Base-by-base conservation (phyloP, 2,113 vertebrate species). In the Corythoichthys haematopterus region DNA sequence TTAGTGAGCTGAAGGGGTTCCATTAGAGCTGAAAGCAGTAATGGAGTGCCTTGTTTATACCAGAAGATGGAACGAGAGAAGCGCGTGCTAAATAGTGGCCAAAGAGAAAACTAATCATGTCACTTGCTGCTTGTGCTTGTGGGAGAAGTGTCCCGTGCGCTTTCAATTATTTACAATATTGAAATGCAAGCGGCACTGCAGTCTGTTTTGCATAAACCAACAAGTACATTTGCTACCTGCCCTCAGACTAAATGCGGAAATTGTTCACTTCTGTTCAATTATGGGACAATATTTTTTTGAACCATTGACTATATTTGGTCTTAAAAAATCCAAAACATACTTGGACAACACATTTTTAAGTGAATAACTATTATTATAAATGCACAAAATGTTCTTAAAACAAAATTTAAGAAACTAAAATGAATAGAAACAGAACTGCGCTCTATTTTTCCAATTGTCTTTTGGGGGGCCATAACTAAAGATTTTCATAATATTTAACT, bases 1-100 rank as follows among this genome's bases (percentile, higher is more conserved):
- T 69, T 79, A 76, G 70, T 73, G 70, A 85, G 82, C 63, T 71
- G 63, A 72, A 60, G 69, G 79, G 72, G 36, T 40, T 60, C 16
- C 36, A 57, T 57, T 57, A 57, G 40, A 40, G 36, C 69, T 53
- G 50, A 14, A 43, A 62, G 36, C 48, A 14, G 37, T n/a, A 66
- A 59, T 38, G 36, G 57, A 59, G 13, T 56, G 28, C 4, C 28
- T 56, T 56, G 53, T 56, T 56, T 56, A 35, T 28, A 56, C 53
- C 53, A 13, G 33, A 56, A 56, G 53, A 57, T 57, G 52, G 52
- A 55, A 28, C 4, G 52, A 51, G 53, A 56, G 28, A 4, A 35
- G 13, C 12, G 53, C 9, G 4, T 56, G 28, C 28, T 56, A 56
- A 56, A 56, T 35, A 11, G 53, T 55, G 28, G 53, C 4, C 10